Evolutionary conservation across 2,888 invertebrate genomes (phyloP).

Genomic region (Hirtodrosophila trivittata): DNA sequence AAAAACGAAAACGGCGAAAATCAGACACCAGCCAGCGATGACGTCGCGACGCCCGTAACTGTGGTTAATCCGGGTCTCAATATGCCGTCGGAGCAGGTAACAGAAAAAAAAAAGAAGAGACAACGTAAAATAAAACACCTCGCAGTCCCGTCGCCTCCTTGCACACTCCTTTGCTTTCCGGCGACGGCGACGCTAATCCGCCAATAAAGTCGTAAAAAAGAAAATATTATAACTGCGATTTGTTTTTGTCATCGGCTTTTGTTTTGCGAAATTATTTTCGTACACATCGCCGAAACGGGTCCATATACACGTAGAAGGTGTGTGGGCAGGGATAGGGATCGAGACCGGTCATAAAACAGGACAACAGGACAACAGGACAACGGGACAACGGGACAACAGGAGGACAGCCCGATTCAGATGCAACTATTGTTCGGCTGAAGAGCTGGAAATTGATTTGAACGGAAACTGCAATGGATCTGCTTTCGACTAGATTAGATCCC

Average conservation of each 20-base stretch:
- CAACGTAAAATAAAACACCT: conserved; percentile 31
- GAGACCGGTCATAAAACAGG: conserved; percentile 40
- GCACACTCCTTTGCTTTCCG: conserved; percentile 71
- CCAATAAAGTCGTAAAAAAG: conserved; percentile 68
- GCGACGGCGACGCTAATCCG: conserved; percentile 63
- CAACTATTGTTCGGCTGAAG: no score
- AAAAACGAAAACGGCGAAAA: conserved; percentile 65
- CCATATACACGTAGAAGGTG: conserved; percentile 30
- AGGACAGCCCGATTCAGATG: no score
- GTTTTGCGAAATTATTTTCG: conserved; percentile 66
- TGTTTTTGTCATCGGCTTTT: conserved; percentile 50
- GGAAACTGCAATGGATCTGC: no score
- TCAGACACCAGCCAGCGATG: conserved; percentile 43
- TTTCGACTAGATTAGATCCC: no score
- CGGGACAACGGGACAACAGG: no score
- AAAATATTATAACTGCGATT: conserved; percentile 39
- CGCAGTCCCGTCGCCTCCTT: conserved; percentile 43
- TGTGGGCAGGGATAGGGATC: conserved; percentile 23
- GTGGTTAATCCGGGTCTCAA: conserved; percentile 65
- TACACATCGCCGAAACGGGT: conserved; percentile 55
- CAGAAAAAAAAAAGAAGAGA: conserved; percentile 20
- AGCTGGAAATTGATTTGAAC: no score
- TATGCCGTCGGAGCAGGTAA: conserved; percentile 45
- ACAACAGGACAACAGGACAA: neutral
- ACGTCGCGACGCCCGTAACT: conserved; percentile 29